Conservation (phyloP, 1,140 invertebrate genomes). For the Drosophila truncata region DNA sequence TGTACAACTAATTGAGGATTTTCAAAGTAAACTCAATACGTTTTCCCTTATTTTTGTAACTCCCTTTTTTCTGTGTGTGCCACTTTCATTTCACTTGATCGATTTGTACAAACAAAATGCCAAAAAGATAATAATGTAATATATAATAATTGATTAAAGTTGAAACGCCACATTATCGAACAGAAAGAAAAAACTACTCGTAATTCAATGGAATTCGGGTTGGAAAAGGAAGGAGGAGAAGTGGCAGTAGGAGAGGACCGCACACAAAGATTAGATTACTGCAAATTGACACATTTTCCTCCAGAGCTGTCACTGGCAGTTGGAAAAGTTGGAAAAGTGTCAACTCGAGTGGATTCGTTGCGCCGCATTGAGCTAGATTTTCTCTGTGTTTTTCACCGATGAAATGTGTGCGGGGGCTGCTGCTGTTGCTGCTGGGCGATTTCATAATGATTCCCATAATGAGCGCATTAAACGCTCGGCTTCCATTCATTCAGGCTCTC, state of each 20-base stretch:
- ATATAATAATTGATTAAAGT: slow-evolving; percentile 77
- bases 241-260: slow-evolving; percentile 37
- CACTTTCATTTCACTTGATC: slow-evolving; percentile 69
- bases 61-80: slow-evolving; percentile 38
- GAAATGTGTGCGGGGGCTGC: slow-evolving; percentile 29
- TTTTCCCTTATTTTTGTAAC: background rate
- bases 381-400: slow-evolving; percentile 3
- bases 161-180: slow-evolving; percentile 50
- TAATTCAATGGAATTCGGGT: slow-evolving; percentile 62
- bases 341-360: slow-evolving; percentile 59
- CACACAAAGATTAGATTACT: slow-evolving; percentile 81
- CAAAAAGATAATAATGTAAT: slow-evolving; percentile 65
- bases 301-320: slow-evolving; percentile 46
- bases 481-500: slow-evolving; percentile 39
- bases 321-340: slow-evolving; percentile 40
- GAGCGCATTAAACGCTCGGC: slow-evolving; percentile 34
- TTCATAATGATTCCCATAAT: slow-evolving; percentile 36
- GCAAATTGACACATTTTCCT: slow-evolving; percentile 79
- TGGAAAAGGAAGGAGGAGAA: slow-evolving; percentile 9
- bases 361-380: slow-evolving; percentile 57
- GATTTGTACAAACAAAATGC: slow-evolving; percentile 75
- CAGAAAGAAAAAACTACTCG: slow-evolving; percentile 40
- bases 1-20: slow-evolving; percentile 76
- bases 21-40: slow-evolving; percentile 28
- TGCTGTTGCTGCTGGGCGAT: slow-evolving; percentile 2